Evolutionary conservation across 2,888 invertebrate genomes (phyloP), one percentile per base, ranked within the genome.

Genomic region (Entomobrya proxima): DNA sequence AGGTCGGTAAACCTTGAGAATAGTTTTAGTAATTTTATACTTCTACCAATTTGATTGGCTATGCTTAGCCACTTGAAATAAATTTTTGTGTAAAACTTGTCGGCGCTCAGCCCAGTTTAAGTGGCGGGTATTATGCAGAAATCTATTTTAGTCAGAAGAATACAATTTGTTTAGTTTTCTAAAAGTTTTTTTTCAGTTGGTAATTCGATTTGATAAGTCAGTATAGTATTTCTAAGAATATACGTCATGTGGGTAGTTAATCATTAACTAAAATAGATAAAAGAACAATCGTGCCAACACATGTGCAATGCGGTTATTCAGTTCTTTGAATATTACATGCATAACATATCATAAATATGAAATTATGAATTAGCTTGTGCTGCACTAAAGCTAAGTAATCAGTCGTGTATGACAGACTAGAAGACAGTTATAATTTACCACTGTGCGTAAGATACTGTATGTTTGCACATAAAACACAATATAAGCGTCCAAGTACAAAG

Each of bases 1-100:
- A 69, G 69, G 69, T 69, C 69, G 69, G 69, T 69, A 69, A 69
- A 44, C 40, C 44, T 40, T n/a, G 44, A 69, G 15, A 9, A 69
- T 27, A 40, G 18, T 44, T 37, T 9, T 13, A 18, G n/a, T 44
- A 44, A 44, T 69, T 69, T 27, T 44, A 15, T 40, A 69, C 11
- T 21, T 15, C n/a, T 55, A 11, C 32, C 13, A 30, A 27, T 58
- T 32, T 58, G 58, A 58, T 58, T 30, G 58, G 9, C 30, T 32
- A 11, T n/a, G n/a, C 9, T n/a, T 61, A 35, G 61, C 35, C 35
- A 32, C 35, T 64, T 64, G 32, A 35, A 35, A 64, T 35, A 64
- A 64, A 18, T 64, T 35, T n/a, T n/a, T n/a, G n/a, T n/a, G n/a
- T n/a, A n/a, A n/a, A n/a, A n/a, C n/a, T n/a, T n/a, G n/a, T n/a